These are phyloP conservation scores for Podilymbus podiceps DNA, from an alignment of 2,113 vertebrate genomes.

Conservation along the genomic window DNA sequence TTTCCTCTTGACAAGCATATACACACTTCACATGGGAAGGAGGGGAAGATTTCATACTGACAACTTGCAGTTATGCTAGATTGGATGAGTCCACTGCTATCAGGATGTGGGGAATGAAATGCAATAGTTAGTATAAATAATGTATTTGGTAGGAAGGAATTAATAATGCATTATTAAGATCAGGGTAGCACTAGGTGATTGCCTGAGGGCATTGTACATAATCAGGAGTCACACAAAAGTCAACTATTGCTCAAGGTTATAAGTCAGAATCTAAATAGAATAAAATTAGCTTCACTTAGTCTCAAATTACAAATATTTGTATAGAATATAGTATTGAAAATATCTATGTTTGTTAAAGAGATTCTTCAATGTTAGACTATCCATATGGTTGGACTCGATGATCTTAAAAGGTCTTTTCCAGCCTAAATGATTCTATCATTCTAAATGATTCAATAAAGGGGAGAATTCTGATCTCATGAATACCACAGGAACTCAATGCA, in stretches of 20 bases:
- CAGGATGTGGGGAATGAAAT: neutral
- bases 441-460: neutral
- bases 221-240: neutral
- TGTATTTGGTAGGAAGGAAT: neutral
- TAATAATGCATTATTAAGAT: conserved; percentile 34
- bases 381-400: neutral
- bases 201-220: neutral
- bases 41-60: neutral
- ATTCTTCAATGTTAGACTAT: neutral
- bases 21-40: neutral
- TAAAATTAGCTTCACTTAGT: neutral
- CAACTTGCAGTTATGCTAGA: neutral
- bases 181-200: neutral
- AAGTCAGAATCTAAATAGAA: neutral
- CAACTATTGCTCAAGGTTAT: neutral
- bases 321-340: neutral
- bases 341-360: neutral
- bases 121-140: conserved; percentile 21
- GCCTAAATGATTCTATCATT: too few species aligned
- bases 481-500: neutral
- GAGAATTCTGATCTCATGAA: neutral
- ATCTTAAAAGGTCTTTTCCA: too few species aligned
- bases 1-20: neutral
- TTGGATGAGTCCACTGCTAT: neutral
- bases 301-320: neutral